These are phyloP conservation scores for Orchestes rusci DNA, from an alignment of 2,888 invertebrate species.

Conservation along the genomic window DNA sequence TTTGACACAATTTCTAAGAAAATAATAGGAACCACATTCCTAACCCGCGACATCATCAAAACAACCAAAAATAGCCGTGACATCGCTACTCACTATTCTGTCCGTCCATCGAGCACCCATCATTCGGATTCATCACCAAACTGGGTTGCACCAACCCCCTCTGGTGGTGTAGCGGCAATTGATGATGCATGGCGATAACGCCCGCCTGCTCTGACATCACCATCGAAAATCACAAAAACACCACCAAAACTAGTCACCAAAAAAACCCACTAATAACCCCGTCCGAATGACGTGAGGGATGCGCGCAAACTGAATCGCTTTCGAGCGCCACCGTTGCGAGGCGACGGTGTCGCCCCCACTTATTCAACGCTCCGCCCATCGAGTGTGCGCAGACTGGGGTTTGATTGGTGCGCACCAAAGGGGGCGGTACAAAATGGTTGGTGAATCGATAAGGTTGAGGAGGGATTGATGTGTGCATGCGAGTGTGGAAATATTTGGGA, in stretches of 20 bases:
- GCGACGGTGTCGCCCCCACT: slow-evolving; percentile 5
- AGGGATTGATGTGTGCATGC: slow-evolving; percentile 9
- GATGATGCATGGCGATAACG: slow-evolving; percentile 60
- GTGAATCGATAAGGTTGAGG: slow-evolving; percentile 18
- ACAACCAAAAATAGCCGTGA: too few relatives aligned
- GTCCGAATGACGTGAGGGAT: too few relatives aligned
- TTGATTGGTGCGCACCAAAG: slow-evolving; percentile 18
- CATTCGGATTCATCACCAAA: slow-evolving; percentile 51
- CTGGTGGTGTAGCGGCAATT: slow-evolving; percentile 46
- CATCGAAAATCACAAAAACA: slow-evolving; percentile 53
- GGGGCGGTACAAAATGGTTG: slow-evolving; percentile 26
- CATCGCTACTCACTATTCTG: slow-evolving; percentile 23
- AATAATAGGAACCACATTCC: too few relatives aligned
- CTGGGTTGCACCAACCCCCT: slow-evolving; percentile 53
- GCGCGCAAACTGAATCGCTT: background rate
- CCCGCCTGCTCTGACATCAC: slow-evolving; percentile 57
- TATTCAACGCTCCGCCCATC: slow-evolving; percentile 13
- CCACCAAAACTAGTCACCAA: too few relatives aligned
- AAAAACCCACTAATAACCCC: too few relatives aligned
- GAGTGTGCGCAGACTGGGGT: slow-evolving; percentile 15
- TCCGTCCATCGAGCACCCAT: slow-evolving; percentile 40
- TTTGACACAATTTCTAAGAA: too few relatives aligned
- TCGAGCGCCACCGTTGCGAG: background rate
- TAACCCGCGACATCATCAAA: too few relatives aligned
- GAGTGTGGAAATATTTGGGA: slow-evolving; percentile 1